These are phyloP conservation scores for Echiichthys vipera DNA, from an alignment of 2,797 vertebrate species.

Conservation along the genomic window DNA sequence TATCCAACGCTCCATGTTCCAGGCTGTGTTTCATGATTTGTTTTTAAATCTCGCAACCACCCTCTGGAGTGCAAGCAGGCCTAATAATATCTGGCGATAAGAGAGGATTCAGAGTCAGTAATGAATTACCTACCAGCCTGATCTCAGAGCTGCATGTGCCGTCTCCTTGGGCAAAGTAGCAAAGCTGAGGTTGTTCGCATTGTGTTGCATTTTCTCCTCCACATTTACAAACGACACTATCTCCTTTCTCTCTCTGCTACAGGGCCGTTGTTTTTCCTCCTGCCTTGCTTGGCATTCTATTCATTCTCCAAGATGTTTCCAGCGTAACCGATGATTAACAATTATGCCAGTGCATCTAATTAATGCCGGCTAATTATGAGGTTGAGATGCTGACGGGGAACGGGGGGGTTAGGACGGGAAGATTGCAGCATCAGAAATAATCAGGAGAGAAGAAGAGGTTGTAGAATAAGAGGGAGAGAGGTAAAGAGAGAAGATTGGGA, in stretches of 20 bases:
- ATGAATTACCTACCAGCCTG: slow-evolving; percentile 54
- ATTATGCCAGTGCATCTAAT: slow-evolving; percentile 87
- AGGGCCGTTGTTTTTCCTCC: slow-evolving; percentile 57
- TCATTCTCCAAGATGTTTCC: slow-evolving; percentile 82
- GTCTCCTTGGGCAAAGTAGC: slow-evolving; percentile 48
- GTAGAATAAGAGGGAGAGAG: slow-evolving; percentile 31
- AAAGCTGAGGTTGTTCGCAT: slow-evolving; percentile 42
- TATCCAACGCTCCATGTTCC: slow-evolving; percentile 20
- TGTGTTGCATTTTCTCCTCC: slow-evolving; percentile 42
- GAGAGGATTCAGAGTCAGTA: slow-evolving; percentile 52
- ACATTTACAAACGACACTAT: slow-evolving; percentile 10
- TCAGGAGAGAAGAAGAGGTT: slow-evolving; percentile 65
- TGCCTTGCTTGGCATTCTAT: slow-evolving; percentile 80
- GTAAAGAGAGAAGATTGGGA: slow-evolving; percentile 64
- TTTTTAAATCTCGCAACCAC: slow-evolving; percentile 43
- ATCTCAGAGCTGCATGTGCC: slow-evolving; percentile 36
- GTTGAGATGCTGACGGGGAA: slow-evolving; percentile 82
- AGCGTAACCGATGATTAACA: slow-evolving; percentile 86
- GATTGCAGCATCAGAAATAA: slow-evolving; percentile 77
- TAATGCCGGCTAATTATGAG: slow-evolving; percentile 85
- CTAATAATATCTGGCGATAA: slow-evolving; percentile 64
- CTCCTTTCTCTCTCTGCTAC: slow-evolving; percentile 24
- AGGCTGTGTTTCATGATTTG: slow-evolving; percentile 33
- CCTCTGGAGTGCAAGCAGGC: slow-evolving; percentile 40
- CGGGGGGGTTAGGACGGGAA: slow-evolving; percentile 35